Conservation (phyloP, 2,113 vertebrate genomes). For the Nymphicus hollandicus region DNA sequence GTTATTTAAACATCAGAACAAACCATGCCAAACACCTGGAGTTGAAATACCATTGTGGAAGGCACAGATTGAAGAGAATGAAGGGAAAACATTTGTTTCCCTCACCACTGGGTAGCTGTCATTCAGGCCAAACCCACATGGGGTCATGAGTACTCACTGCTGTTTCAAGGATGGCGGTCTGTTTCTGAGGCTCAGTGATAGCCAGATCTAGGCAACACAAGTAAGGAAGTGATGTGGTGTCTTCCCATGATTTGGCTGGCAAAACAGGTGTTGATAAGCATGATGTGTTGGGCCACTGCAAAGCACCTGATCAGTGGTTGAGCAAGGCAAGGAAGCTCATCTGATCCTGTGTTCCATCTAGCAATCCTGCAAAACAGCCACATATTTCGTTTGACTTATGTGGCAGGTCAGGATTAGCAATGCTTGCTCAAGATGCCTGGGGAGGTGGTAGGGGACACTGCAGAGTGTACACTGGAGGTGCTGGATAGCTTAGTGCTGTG, state of each 20-base stretch:
- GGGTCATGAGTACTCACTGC: not conserved
- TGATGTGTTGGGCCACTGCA: not conserved
- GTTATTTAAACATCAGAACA: conserved; percentile 48
- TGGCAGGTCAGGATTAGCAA: not conserved
- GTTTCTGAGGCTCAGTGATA: not conserved
- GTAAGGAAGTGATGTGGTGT: accelerated
- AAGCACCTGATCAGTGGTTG: not conserved
- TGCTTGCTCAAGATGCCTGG: not conserved
- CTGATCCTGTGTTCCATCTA: not conserved
- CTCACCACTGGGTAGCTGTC: not conserved
- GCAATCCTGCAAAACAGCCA: not conserved
- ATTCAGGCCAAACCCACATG: not conserved
- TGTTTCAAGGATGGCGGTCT: not conserved
- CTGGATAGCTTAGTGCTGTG: not conserved
- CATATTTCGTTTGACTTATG: accelerated
- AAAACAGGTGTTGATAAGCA: not conserved
- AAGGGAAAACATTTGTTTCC: not conserved
- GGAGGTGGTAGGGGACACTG: not conserved
- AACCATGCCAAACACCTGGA: not conserved
- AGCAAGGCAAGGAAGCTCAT: not conserved
- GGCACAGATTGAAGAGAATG: not conserved
- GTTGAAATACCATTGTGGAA: not conserved
- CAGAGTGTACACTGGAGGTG: not conserved
- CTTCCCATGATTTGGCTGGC: not conserved
- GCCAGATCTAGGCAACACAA: not conserved